phyloP scores from a whole-genome alignment of 2,888 invertebrate genomes.

The Eulithis prunata region DNA sequence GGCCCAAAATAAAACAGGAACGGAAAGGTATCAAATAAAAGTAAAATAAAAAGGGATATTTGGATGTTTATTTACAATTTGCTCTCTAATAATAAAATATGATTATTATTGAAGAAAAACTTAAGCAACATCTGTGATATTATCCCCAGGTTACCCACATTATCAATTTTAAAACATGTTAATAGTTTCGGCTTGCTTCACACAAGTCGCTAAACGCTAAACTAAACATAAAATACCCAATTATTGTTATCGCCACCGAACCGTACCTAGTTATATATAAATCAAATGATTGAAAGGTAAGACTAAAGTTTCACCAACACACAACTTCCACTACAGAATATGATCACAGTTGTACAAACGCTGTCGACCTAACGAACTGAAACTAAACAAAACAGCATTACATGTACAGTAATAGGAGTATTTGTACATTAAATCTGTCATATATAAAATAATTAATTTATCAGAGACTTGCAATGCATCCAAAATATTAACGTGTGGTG shows the following conservation, averaged over 20 bases:
- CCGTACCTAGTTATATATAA: conserved; percentile 59
- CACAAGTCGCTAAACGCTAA: conserved; percentile 70
- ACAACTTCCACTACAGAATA: conserved; percentile 44
- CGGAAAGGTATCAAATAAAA: conserved; percentile 69
- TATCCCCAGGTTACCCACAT: conserved; percentile 74
- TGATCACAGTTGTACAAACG: background rate
- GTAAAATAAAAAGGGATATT: conserved; percentile 81
- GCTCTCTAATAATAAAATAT: conserved; percentile 77
- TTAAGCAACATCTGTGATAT: conserved; percentile 73
- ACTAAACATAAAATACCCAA: conserved; percentile 79
- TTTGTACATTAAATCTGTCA: conserved; percentile 63
- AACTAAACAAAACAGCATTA: conserved; percentile 18
- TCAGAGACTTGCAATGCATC: background rate
- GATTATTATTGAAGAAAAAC: conserved; percentile 79
- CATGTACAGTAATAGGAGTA: conserved; percentile 45
- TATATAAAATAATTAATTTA: conserved; percentile 40
- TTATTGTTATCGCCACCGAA: conserved; percentile 63
- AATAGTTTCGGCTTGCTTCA: conserved; percentile 67
- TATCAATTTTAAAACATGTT: conserved; percentile 75
- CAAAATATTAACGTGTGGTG: conserved; percentile 40
- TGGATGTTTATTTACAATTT: conserved; percentile 84
- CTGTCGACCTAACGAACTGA: background rate
- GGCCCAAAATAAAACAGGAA: conserved; percentile 52
- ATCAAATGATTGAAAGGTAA: conserved; percentile 49
- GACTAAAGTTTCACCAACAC: conserved; percentile 57